Evolutionary conservation across 2,113 vertebrate species (phyloP).

Genomic region (Pandion haliaetus): DNA sequence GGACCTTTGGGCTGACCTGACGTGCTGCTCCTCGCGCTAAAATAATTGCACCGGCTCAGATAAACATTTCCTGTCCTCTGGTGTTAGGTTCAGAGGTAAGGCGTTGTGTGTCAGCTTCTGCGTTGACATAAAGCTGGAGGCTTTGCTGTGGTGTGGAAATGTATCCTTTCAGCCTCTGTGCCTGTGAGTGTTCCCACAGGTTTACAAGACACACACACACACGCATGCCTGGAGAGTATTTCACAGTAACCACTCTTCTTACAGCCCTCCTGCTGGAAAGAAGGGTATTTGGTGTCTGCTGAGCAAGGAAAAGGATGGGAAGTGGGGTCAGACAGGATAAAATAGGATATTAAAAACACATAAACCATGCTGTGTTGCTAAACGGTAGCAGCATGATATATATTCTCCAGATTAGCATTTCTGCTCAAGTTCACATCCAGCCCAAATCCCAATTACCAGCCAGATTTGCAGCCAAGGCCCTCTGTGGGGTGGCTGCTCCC

Average conservation of each 20-base stretch:
- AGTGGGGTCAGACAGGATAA: constrained; percentile 65
- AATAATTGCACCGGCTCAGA: neutral
- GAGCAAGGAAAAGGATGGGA: constrained; percentile 62
- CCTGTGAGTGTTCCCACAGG: neutral
- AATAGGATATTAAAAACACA: constrained; percentile 73
- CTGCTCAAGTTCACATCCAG: constrained; percentile 51
- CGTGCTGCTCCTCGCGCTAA: neutral
- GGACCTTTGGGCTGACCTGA: constrained; percentile 9
- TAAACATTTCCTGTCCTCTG: constrained; percentile 48
- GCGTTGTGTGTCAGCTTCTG: constrained; percentile 45
- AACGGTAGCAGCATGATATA: constrained; percentile 65
- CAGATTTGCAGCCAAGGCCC: neutral
- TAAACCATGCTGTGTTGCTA: constrained; percentile 70
- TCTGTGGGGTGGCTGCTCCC: neutral
- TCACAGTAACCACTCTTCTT: neutral
- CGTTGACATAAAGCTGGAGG: constrained; percentile 4
- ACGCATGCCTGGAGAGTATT: neutral
- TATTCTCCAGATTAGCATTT: constrained; percentile 56
- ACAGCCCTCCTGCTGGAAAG: constrained; percentile 33
- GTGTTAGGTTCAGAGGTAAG: constrained; percentile 48
- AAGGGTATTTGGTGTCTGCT: constrained; percentile 56
- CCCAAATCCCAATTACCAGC: constrained; percentile 38
- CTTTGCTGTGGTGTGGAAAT: constrained; percentile 15
- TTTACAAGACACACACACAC: neutral
- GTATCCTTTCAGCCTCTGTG: neutral